Evolutionary conservation across 2,797 vertebrate genomes (phyloP), one percentile per base, ranked within the genome.

Genomic region (Acanthiza pusilla): DNA sequence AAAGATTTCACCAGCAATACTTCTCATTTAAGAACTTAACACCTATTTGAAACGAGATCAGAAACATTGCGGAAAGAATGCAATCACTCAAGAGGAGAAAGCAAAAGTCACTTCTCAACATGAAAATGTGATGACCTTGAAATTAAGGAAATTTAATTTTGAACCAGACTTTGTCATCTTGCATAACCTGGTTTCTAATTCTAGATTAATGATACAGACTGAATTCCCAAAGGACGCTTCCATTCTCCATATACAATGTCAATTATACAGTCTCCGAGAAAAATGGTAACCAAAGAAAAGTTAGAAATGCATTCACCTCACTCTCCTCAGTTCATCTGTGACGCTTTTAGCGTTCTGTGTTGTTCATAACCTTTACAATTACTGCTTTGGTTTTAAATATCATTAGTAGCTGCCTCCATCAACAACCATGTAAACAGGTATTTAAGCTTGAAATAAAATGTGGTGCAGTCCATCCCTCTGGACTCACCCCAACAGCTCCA

Each of bases 181-280:
- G 67, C 48, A 65, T 93, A 96, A 96, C 91, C 93, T 82, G 50
- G 71, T 97, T 97, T 97, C 92, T 92, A 96, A 95, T 89, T 95
- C 90, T 74, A 79, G 88, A 87, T 88, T 84, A 51, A 51, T 57
- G 71, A 21, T 40, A 76, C 43, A 57, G 80, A 27, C 67, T 51
- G 50, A 95, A 85, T 65, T 91, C 88, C 47, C 29, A 27, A 67
- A 79, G 84, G 93, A 89, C 53, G 7, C 23, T 55, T 58, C 22
- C 5, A 5, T 20, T 91, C 91, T 87, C 84, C 54, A 67, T 2
- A 42, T 12, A 60, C 77, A 77, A 43, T 38, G 80, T 85, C 92
- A 87, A 40, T n/a, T 51, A 42, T 5, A 22, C 29, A 30, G 68
- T 50, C 88, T 74, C 61, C 2, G 45, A 83, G 73, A 81, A 43